Percentiles rank a stretch among this genome's conserved stretches.
phyloP scores from a whole-genome alignment of 2,113 vertebrate species.

The Gracilinanus agilis region DNA sequence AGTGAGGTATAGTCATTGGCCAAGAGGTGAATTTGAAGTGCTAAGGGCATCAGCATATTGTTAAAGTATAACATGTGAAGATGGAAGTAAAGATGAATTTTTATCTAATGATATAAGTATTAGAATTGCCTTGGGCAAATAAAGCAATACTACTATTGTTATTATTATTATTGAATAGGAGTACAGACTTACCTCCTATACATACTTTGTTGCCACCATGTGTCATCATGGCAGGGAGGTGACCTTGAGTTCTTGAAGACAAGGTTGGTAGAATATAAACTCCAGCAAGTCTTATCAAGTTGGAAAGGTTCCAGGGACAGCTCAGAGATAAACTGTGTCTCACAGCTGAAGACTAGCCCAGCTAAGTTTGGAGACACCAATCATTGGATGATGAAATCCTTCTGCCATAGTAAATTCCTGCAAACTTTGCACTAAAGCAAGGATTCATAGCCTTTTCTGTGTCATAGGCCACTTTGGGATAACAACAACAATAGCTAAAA shows the following conservation, averaged over 20 bases:
- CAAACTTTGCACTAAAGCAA: not conserved
- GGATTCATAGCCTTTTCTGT: not conserved
- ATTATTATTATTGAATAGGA: not conserved
- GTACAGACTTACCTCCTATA: not conserved
- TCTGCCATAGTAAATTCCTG: not conserved
- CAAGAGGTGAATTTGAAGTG: slow-evolving; percentile 70
- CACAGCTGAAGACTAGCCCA: not conserved
- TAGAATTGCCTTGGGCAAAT: slow-evolving; percentile 54
- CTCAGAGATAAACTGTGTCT: not conserved
- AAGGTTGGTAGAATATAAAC: not conserved
- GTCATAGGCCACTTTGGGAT: not conserved
- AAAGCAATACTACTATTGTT: accelerated
- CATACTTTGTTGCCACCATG: not conserved
- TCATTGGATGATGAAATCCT: not conserved
- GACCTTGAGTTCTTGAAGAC: not conserved
- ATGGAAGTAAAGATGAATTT: slow-evolving; percentile 76
- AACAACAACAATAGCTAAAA: not conserved
- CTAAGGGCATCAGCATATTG: slow-evolving; percentile 76
- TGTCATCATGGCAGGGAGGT: not conserved
- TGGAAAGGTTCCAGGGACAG: not conserved
- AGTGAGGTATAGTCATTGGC: slow-evolving; percentile 76
- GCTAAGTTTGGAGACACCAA: not conserved
- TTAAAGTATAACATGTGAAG: slow-evolving; percentile 75
- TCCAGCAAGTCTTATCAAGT: not conserved
- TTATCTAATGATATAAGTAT: slow-evolving; percentile 73